Conservation (phyloP, 2,113 vertebrate genomes). For the Mus pahari region DNA sequence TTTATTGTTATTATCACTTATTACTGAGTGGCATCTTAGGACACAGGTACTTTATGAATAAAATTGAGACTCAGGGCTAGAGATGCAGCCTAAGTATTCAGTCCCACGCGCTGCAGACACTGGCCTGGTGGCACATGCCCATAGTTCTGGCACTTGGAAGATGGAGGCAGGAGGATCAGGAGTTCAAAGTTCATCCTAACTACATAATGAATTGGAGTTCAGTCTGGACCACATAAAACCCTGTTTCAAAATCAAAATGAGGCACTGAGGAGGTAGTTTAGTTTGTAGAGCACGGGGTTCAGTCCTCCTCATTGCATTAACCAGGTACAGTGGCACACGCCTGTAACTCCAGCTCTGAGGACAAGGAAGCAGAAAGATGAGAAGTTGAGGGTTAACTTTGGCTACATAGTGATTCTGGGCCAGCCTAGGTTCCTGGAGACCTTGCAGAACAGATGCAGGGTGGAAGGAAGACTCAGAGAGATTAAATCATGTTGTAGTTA, state of each 20-base stretch:
- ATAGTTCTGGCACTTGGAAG: not conserved
- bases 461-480: not conserved
- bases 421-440: not conserved
- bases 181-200: not conserved
- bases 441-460: no score
- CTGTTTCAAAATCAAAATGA: not conserved
- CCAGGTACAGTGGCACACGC: not conserved
- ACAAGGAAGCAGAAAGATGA: not conserved
- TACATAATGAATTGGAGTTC: not conserved
- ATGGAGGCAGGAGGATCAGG: not conserved
- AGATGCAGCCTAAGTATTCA: not conserved
- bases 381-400: not conserved
- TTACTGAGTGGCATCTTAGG: not conserved
- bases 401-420: not conserved
- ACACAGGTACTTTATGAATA: not conserved
- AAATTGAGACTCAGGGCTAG: conserved; percentile 35
- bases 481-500: conserved; percentile 11
- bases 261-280: not conserved
- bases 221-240: not conserved
- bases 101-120: not conserved
- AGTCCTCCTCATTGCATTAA: not conserved
- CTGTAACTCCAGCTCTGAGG: not conserved
- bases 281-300: not conserved
- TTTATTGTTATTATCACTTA: conserved; percentile 1
- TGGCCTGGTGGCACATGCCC: not conserved